Conservation (phyloP, 2,113 vertebrate genomes). For the Lucifuga dentata region DNA sequence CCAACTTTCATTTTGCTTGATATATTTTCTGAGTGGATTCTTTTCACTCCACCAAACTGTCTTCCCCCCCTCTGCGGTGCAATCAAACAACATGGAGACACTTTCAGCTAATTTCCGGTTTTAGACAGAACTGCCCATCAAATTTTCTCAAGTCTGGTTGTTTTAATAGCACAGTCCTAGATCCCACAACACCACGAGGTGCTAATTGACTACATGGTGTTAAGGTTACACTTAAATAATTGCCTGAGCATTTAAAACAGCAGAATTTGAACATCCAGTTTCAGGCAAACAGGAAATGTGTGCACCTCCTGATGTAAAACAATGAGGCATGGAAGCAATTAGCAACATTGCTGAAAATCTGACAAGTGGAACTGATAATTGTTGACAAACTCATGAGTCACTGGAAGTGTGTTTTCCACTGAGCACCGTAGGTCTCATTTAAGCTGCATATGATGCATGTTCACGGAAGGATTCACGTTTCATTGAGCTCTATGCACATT, state of each 20-base stretch:
- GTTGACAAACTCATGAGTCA: conserved; percentile 46
- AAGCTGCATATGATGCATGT: not conserved
- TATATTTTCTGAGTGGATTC: no score
- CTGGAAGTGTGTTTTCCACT: conserved; percentile 9
- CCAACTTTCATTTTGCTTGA: no score
- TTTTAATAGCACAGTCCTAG: no score
- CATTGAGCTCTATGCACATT: not conserved
- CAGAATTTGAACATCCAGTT: conserved; percentile 18
- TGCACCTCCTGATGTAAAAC: conserved; percentile 9
- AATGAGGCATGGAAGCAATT: conserved; percentile 43
- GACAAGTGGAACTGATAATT: conserved; percentile 27
- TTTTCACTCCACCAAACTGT: no score
- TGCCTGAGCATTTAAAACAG: conserved; percentile 17
- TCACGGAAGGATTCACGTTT: no score
- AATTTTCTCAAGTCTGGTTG: no score
- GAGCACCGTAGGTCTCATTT: conserved; percentile 17
- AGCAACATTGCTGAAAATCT: no score
- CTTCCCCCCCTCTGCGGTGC: no score
- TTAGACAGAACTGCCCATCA: not conserved
- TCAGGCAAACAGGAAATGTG: conserved; percentile 22
- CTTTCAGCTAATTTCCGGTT: not conserved
- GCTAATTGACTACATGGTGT: not conserved
- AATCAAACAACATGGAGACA: not conserved
- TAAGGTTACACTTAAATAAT: conserved; percentile 26
- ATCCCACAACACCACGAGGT: no score